phyloP scores from a whole-genome alignment of 2,113 vertebrate genomes.

The Parus major region DNA sequence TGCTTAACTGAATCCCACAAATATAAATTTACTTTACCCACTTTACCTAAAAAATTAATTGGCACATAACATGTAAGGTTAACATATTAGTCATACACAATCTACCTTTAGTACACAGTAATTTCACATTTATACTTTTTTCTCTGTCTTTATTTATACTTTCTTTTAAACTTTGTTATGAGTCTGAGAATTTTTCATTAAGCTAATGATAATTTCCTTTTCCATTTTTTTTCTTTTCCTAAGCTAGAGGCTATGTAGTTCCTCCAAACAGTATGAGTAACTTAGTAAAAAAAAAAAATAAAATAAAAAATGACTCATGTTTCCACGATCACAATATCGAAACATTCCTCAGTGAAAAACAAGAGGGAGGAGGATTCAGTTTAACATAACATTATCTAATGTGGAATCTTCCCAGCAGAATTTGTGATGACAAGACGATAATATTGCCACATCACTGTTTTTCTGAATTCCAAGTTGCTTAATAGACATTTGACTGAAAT shows the following conservation, averaged over 20 bases:
- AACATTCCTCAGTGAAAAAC: conserved; percentile 39
- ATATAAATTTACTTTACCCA: not conserved
- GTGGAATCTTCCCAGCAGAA: conserved; percentile 21
- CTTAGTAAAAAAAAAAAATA: not conserved
- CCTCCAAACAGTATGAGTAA: not conserved
- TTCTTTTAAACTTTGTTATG: not conserved
- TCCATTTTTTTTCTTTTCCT: not conserved
- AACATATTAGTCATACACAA: not conserved
- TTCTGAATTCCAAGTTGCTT: conserved; percentile 17
- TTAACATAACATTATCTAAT: conserved; percentile 29
- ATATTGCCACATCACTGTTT: conserved; percentile 5
- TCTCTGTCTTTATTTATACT: not conserved
- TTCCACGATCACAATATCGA: not conserved
- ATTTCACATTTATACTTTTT: not conserved
- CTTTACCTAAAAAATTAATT: not conserved
- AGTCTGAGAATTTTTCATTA: not conserved
- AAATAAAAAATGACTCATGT: not conserved
- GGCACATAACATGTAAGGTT: not conserved
- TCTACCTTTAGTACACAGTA: not conserved
- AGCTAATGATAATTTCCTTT: not conserved
- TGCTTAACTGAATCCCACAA: not conserved
- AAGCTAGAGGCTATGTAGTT: not conserved
- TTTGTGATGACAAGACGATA: not conserved
- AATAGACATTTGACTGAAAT: not conserved
- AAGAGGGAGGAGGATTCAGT: conserved; percentile 28